Conservation (phyloP, 2,888 invertebrate species). For the Calliphora vomitoria region DNA sequence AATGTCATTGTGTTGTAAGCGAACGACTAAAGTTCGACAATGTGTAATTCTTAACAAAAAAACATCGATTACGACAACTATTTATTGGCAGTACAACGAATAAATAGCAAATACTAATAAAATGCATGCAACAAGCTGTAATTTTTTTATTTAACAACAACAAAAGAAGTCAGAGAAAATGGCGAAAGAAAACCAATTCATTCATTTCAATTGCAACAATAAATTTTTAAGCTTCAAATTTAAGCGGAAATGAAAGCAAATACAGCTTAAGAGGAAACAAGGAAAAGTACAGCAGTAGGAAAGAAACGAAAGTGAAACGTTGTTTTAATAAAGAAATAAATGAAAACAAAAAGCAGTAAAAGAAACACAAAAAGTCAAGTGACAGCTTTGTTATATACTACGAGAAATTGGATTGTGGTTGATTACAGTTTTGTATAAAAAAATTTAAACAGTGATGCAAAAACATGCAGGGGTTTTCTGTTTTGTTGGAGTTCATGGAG, state of each 20-base stretch:
- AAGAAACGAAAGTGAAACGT: neutral
- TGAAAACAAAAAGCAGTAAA: neutral
- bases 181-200: neutral
- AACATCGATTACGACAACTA: constrained; percentile 15
- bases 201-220: constrained; percentile 44
- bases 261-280: neutral
- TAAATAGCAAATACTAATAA: neutral
- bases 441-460: neutral
- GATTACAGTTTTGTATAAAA: neutral
- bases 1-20: neutral
- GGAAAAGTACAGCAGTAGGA: neutral
- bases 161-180: neutral
- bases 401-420: neutral
- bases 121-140: constrained; percentile 39
- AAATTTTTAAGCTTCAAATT: constrained; percentile 18
- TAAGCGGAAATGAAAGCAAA: constrained; percentile 50
- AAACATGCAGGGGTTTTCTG: too few species aligned
- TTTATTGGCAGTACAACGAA: constrained; percentile 1
- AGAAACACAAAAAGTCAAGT: neutral
- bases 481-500: too few species aligned
- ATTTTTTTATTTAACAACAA: neutral
- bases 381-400: neutral
- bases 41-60: constrained; percentile 39
- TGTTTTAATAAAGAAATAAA: neutral
- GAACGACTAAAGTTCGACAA: neutral